Percentiles rank a stretch among this genome's conserved stretches.
phyloP scores from a whole-genome alignment of 1,140 invertebrate genomes.

The Thereuonema tuberculata region DNA sequence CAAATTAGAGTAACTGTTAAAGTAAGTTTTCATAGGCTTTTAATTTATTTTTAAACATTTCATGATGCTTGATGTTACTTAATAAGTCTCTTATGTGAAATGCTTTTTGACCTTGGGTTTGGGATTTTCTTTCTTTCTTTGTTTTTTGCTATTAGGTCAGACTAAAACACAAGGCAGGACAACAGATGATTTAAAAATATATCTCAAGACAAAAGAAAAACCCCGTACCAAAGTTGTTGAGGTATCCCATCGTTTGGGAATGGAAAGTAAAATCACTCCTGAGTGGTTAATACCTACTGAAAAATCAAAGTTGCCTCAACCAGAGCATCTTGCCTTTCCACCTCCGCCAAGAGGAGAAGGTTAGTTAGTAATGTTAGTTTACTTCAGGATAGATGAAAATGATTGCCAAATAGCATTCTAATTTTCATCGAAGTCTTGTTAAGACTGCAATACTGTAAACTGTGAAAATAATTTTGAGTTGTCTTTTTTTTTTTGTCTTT shows the following conservation, averaged over 20 bases:
- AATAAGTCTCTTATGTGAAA: too few species aligned
- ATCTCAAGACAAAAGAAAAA: slow-evolving; percentile 24
- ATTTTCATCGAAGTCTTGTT: too few species aligned
- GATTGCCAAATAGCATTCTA: too few species aligned
- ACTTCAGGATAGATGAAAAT: too few species aligned
- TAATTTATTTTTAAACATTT: too few species aligned
- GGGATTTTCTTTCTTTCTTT: neutral
- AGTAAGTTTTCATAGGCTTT: too few species aligned
- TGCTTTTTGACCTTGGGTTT: too few species aligned
- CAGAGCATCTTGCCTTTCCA: slow-evolving; percentile 64
- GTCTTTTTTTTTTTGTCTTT: slow-evolving; percentile 6
- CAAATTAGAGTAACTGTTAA: too few species aligned
- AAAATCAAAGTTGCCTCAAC: slow-evolving; percentile 58
- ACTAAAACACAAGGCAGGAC: slow-evolving; percentile 45
- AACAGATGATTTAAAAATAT: slow-evolving; percentile 40
- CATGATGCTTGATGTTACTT: too few species aligned
- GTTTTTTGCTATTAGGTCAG: slow-evolving; percentile 35
- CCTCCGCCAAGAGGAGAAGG: slow-evolving; percentile 69
- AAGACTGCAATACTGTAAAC: too few species aligned
- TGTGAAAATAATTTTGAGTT: too few species aligned
- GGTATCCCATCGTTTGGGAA: slow-evolving; percentile 53
- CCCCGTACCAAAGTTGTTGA: slow-evolving; percentile 19
- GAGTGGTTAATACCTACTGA: slow-evolving; percentile 71
- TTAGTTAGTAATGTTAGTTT: too few species aligned
- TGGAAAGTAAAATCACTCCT: slow-evolving; percentile 39